Percentiles rank a stretch among this genome's conserved stretches.
Evolutionary conservation across 2,113 vertebrate species (phyloP).

Genomic region (Boulengeromyrus knoepffleri): DNA sequence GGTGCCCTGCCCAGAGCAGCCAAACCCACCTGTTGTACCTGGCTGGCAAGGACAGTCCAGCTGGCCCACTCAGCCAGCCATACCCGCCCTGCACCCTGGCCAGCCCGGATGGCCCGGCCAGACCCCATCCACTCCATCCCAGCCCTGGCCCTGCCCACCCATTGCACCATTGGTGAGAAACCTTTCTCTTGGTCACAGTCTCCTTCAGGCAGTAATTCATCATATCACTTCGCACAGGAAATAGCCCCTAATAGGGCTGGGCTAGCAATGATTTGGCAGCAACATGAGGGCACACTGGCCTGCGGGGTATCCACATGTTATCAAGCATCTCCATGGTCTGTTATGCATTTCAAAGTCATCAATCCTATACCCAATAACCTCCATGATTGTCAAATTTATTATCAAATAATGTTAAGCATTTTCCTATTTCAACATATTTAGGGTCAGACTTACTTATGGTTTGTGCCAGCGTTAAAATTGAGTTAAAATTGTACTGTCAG

Average conservation of each 20-base stretch:
- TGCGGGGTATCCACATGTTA: not conserved
- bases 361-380: not conserved
- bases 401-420: not conserved
- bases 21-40: not conserved
- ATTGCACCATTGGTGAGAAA: slow-evolving; percentile 56
- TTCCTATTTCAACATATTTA: not conserved
- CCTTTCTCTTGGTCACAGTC: not conserved
- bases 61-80: not conserved
- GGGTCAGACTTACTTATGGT: not conserved
- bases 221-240: not conserved
- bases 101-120: slow-evolving; percentile 59
- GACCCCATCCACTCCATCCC: slow-evolving; percentile 32
- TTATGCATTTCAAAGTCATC: not conserved
- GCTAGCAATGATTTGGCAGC: not conserved
- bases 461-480: not conserved
- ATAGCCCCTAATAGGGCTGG: not conserved
- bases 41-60: not conserved
- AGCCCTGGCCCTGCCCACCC: slow-evolving; percentile 51
- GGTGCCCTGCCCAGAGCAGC: slow-evolving; percentile 8
- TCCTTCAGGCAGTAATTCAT: not conserved
- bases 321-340: not conserved
- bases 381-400: not conserved
- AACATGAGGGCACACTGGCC: not conserved
- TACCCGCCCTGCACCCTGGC: slow-evolving; percentile 2
- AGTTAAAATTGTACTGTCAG: not conserved